Evolutionary conservation across 1,140 invertebrate species (phyloP), one percentile per base, ranked within the genome.

Genomic region (Nephila pilipes): DNA sequence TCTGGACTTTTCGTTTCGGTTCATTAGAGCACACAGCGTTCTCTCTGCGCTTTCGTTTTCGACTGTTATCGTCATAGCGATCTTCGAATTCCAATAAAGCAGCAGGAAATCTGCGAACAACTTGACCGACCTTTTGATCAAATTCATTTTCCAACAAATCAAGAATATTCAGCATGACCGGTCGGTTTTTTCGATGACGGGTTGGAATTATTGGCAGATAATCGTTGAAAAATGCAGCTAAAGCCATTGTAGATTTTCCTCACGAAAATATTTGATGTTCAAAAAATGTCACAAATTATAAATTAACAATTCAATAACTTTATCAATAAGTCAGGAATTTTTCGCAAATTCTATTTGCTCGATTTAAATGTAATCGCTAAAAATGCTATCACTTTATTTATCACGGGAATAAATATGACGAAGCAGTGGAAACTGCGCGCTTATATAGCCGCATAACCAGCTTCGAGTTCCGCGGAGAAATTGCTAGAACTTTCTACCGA

Each of bases 121-220:
- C 58, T 1, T 65, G 29, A 12, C 90, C 80, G 4, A 90, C 88
- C 46, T 54, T 91, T 16, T 65, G 79, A 22, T 91, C 80, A 22
- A 83, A 25, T 14, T 63, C 29, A 18, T 91, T 79, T 55, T 91
- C 89, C 36, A 91, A 22, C n/a, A 29, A 22, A n/a, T 91, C 80
- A 12, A 91, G 10, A 0, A 85, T 4, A 20, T 65, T 25, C 16
- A 25, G 36, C 57, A 91, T 8, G 1, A 5, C 18, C 5, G 54
- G 18, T 14, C 58, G 80, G 22, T 16, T 36, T 22, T 12, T 20
- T 0, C 55, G n/a, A 1, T 1, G 22, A 14, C 55, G 29, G 18
- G 29, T 75, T 4, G 69, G 69, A 1, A 29, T 3, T 14, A 65
- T n/a, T 16, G 80, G 25, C 0, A 80, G 80, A 85, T 85, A 91